These are phyloP conservation scores for Rhamnusium bicolor DNA, from an alignment of 2,888 invertebrate species.

Conservation along the genomic window DNA sequence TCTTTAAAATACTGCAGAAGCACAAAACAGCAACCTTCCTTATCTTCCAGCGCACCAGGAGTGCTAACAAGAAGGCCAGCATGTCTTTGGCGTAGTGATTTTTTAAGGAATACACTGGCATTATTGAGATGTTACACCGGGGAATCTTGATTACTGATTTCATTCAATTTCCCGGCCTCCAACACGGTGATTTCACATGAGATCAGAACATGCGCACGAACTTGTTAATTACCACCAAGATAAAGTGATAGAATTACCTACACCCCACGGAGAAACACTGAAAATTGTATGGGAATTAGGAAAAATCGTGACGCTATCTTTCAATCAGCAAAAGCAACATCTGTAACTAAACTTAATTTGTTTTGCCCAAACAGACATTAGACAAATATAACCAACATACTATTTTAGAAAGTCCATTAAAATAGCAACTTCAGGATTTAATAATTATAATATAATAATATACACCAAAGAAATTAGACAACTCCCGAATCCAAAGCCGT, in stretches of 20 bases:
- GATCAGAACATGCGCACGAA: conserved; percentile 64
- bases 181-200: conserved; percentile 64
- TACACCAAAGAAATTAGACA: too few relatives aligned
- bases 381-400: not conserved
- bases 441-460: too few relatives aligned
- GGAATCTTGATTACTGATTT: conserved; percentile 64
- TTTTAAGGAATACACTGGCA: conserved; percentile 48
- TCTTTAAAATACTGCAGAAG: conserved; percentile 54
- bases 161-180: conserved; percentile 63
- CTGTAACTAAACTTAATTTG: not conserved
- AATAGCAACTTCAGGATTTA: too few relatives aligned
- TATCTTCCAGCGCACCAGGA: conserved; percentile 48
- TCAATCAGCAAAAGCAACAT: conserved; percentile 16
- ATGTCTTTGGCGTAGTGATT: conserved; percentile 51
- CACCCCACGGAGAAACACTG: conserved; percentile 55
- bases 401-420: too few relatives aligned
- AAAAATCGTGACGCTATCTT: conserved; percentile 59
- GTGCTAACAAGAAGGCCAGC: conserved; percentile 55
- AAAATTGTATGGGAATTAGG: conserved; percentile 63
- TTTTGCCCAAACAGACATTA: not conserved
- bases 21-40: conserved; percentile 55
- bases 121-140: conserved; percentile 64
- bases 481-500: too few relatives aligned
- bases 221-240: conserved; percentile 65
- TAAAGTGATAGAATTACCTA: conserved; percentile 58